Evolutionary conservation across 92 coral and sea anemone species (phyloP).

Genomic region (Palythoa heliodiscus): DNA sequence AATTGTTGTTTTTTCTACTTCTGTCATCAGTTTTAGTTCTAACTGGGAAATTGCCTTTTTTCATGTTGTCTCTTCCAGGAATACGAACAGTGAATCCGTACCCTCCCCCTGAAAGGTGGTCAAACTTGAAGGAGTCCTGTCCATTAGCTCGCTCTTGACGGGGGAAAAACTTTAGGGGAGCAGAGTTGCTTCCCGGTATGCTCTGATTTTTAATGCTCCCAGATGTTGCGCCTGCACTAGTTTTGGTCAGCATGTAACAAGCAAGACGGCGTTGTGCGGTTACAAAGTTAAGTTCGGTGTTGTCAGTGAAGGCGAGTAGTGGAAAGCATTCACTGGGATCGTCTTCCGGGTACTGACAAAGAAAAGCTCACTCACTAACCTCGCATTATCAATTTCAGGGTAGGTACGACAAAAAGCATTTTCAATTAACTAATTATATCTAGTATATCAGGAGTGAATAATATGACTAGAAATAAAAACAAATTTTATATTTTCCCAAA

Average conservation of each 20-base stretch:
- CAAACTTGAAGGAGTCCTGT: constrained; percentile 79
- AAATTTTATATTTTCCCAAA: no score
- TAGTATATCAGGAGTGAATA: no score
- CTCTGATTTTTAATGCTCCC: constrained; percentile 19
- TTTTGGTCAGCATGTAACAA: constrained; percentile 81
- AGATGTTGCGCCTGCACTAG: constrained; percentile 40
- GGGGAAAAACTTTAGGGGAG: constrained; percentile 36
- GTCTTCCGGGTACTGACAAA: constrained; percentile 15
- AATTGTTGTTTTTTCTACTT: neutral
- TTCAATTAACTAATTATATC: neutral
- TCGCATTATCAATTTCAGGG: no score
- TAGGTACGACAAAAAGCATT: neutral
- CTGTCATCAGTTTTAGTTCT: constrained; percentile 9
- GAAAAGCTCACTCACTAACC: neutral
- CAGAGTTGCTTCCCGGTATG: constrained; percentile 34
- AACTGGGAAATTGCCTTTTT: neutral
- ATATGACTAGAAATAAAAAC: no score
- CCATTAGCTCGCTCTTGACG: constrained; percentile 49
- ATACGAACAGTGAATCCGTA: constrained; percentile 88
- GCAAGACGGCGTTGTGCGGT: constrained; percentile 88
- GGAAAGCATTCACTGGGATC: constrained; percentile 39
- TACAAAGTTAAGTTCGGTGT: constrained; percentile 76
- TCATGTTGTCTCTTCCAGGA: constrained; percentile 63
- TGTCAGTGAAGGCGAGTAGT: constrained; percentile 70
- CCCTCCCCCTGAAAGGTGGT: constrained; percentile 73